These are phyloP conservation scores for Drosophila ohnishii DNA, from an alignment of 1,140 invertebrate species.

Conservation along the genomic window DNA sequence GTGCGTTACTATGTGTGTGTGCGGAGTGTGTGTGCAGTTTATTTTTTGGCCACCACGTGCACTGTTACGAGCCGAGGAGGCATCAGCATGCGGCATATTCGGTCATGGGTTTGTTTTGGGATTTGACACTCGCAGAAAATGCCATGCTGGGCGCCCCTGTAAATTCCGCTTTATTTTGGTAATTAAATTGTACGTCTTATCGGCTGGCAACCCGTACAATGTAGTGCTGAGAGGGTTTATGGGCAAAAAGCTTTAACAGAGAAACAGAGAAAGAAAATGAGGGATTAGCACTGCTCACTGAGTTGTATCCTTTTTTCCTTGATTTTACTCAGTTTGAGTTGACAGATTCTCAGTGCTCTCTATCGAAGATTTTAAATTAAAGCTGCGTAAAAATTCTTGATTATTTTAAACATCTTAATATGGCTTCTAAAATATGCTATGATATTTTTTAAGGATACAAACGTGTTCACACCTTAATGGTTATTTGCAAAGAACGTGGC, in stretches of 20 bases:
- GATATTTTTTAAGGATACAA: neutral
- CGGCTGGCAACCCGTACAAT: constrained; percentile 10
- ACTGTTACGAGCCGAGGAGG: constrained; percentile 50
- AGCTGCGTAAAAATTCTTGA: too few relatives aligned
- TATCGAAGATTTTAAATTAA: too few relatives aligned
- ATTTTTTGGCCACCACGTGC: constrained; percentile 74
- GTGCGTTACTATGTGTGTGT: constrained; percentile 23
- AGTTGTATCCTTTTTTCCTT: neutral
- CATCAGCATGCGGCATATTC: constrained; percentile 77
- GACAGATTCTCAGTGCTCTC: neutral
- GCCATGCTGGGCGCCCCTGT: constrained; percentile 50
- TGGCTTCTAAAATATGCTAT: neutral
- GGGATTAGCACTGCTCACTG: neutral
- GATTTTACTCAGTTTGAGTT: too few relatives aligned
- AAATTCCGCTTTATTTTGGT: constrained; percentile 38
- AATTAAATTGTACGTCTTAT: constrained; percentile 38
- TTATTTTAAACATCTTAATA: neutral
- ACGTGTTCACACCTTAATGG: neutral
- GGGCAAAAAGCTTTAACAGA: neutral
- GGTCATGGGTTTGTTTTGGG: constrained; percentile 67
- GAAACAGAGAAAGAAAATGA: constrained; percentile 4
- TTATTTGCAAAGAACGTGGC: neutral
- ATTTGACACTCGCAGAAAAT: constrained; percentile 76
- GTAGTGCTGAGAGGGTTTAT: constrained; percentile 5
- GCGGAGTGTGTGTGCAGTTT: constrained; percentile 53